These are phyloP conservation scores for Macroramphosus scolopax DNA, from an alignment of 2,797 vertebrate species.

Conservation along the genomic window DNA sequence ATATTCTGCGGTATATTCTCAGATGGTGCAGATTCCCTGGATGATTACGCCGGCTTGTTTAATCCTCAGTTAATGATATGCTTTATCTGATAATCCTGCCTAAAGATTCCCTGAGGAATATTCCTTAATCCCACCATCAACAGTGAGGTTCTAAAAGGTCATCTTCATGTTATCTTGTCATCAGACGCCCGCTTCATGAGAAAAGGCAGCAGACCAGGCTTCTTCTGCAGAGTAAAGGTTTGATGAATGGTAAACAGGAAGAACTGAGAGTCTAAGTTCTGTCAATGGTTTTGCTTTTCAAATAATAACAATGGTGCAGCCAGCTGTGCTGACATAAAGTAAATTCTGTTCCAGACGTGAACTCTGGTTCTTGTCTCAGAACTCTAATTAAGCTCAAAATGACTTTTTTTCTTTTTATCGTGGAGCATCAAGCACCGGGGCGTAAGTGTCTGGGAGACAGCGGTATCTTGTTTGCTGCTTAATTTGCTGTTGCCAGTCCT, in stretches of 20 bases:
- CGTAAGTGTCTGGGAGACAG: not conserved
- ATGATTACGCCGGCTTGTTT: conserved; percentile 32
- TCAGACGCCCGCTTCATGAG: conserved; percentile 20
- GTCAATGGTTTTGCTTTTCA: conserved; percentile 7
- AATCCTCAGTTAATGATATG: conserved; percentile 76
- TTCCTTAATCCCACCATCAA: conserved; percentile 58
- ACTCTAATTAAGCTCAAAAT: not conserved
- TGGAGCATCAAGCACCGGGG: conserved; percentile 3
- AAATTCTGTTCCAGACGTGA: no score
- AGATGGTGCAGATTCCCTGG: conserved; percentile 31
- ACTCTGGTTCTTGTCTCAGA: not conserved
- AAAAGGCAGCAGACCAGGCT: conserved; percentile 13
- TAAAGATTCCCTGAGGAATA: conserved; percentile 62
- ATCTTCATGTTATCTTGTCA: conserved; percentile 37
- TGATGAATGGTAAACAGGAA: conserved; percentile 14
- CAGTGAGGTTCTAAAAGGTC: conserved; percentile 33
- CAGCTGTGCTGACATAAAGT: no score
- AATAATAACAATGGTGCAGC: no score
- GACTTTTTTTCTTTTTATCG: not conserved
- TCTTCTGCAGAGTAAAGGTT: not conserved
- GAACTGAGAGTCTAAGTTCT: conserved; percentile 8
- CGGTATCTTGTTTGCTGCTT: conserved; percentile 20
- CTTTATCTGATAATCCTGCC: conserved; percentile 74
- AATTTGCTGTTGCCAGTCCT: conserved; percentile 27
- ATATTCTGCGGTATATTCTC: conserved; percentile 8